These are phyloP conservation scores for Dolichoris vasculosae DNA, from an alignment of 1,140 invertebrate species.

Conservation along the genomic window DNA sequence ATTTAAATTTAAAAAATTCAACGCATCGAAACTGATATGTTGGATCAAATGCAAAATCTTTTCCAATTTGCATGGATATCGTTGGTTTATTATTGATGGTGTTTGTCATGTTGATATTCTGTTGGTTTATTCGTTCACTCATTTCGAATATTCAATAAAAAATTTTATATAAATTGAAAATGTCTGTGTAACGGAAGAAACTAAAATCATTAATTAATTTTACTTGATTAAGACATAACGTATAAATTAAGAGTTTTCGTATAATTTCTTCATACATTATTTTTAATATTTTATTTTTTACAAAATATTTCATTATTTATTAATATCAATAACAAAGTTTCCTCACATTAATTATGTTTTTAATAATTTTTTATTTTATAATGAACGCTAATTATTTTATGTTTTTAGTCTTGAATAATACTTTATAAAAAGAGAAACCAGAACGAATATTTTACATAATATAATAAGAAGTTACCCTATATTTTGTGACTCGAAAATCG, in stretches of 20 bases:
- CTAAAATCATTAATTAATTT: background rate
- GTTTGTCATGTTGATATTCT: too few species aligned
- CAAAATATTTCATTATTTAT: too few species aligned
- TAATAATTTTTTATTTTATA: background rate
- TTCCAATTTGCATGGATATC: conserved; percentile 41
- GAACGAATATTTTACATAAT: background rate
- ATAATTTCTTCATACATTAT: too few species aligned
- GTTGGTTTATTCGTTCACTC: background rate
- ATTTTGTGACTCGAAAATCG: background rate
- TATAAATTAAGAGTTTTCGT: background rate
- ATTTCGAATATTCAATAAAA: conserved; percentile 17
- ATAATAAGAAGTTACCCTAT: background rate
- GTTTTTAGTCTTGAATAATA: background rate
- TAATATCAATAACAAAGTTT: too few species aligned
- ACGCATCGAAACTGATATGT: background rate
- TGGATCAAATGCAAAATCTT: conserved; percentile 5
- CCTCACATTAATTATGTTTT: background rate
- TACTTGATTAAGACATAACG: background rate
- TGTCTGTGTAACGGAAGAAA: background rate
- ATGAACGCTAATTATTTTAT: background rate
- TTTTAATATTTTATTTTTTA: too few species aligned
- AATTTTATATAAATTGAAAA: conserved; percentile 31
- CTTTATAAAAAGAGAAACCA: background rate
- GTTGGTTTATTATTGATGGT: too few species aligned
- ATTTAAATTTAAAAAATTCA: conserved; percentile 19